Evolutionary conservation across 1,140 invertebrate species (phyloP), one percentile per base, ranked within the genome.

Genomic region (Trinorchestia longiramus): DNA sequence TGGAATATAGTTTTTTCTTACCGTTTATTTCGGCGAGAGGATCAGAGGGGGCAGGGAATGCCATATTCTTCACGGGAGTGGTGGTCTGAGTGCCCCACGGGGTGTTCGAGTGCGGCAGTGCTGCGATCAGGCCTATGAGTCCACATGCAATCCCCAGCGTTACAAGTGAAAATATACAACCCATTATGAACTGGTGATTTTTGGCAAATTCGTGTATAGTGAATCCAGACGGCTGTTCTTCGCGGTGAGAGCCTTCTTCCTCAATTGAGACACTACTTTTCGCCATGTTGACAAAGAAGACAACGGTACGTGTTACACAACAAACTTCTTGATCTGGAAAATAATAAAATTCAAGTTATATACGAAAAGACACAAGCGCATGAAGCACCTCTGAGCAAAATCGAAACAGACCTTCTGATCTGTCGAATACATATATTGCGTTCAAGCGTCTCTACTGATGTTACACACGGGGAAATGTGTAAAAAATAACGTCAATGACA

Each of bases 121-220:
- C 92, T 40, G 92, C 92, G 43, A 94, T 94, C 43, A 94, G 44
- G 1, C 92, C 92, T 43, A 94, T 94, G 44, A 94, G 4, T 15
- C 92, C 92, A 47, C 43, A 94, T 0, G 92, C 43, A 28, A 94
- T 40, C 36, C 43, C 92, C 17, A 94, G 92, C 40, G 92, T 15
- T 40, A 40, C 47, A 0, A 94, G n/a, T 8, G 92, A 94, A 44
- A 94, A 94, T 36, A 94, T 0, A 3, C 45, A 28, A 40, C 92
- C 92, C 92, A 94, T 94, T 6, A 94, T 94, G 40, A 94, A 94
- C 44, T 94, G 92, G 36, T 94, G 92, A 4, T 94, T 47, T 43
- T 47, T 1, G 92, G 92, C 92, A 40, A 94, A 94, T 40, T 45
- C 44, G 43, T 94, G 92, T 6, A 94, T 47, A 15, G 43, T 94